Base-by-base conservation (phyloP, 1,140 invertebrate genomes). In the Globodera ellingtonae region DNA sequence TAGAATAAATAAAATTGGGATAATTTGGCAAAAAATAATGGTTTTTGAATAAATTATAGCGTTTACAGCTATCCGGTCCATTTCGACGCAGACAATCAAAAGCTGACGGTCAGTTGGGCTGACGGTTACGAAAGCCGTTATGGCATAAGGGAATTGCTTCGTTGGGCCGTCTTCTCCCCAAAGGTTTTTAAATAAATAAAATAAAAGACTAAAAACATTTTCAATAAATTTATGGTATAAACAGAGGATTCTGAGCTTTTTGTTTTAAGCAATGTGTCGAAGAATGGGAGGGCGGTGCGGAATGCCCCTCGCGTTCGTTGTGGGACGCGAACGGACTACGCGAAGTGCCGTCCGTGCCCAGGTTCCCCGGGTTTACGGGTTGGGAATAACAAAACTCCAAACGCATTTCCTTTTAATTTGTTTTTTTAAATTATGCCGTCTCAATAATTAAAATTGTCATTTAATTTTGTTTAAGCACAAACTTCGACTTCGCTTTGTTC, bases 401-500 rank as follows among this genome's bases (percentile, higher is more conserved):
- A 75, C 18, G 0, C 15, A 18, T 46, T 72, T 76, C n/a, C 35
- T 35, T 35, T 35, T 35, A 35, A 35, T 35, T 35, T 35, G 35
- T n/a, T n/a, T n/a, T n/a, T n/a, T n/a, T n/a, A n/a, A n/a, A n/a
- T n/a, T n/a, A n/a, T n/a, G n/a, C n/a, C n/a, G n/a, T n/a, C n/a
- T n/a, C n/a, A n/a, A n/a, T n/a, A n/a, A n/a, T n/a, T n/a, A n/a
- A n/a, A n/a, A n/a, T n/a, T n/a, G n/a, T 24, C 24, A 0, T 24
- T 24, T 24, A 24, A 35, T 9, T 66, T 24, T 5, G 7, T 86
- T 83, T 76, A 59, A 85, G 82, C 72, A 66, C 67, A 18, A 77
- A 56, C 15, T 85, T 86, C 21, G 85, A 86, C 18, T 85, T 86
- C 35, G 47, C 82, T 18, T 21, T 81, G 6, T 88, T 88, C 70